Conservation (phyloP, 2,113 vertebrate species). For the Malurus melanocephalus region DNA sequence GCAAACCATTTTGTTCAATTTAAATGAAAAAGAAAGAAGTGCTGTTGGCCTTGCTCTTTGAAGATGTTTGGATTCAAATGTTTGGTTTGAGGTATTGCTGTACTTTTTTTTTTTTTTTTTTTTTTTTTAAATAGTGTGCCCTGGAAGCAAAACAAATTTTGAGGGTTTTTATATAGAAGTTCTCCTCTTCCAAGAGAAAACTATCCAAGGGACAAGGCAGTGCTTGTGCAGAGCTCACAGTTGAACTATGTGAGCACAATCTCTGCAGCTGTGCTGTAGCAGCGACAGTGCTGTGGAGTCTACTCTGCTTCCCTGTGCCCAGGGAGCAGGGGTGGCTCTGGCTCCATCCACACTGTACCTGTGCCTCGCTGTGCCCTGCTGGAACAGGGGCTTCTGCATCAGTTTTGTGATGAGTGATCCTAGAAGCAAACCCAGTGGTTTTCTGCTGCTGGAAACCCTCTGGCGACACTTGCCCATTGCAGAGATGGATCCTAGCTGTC, state of each 20-base stretch:
- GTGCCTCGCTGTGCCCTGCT: neutral
- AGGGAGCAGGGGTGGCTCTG: neutral
- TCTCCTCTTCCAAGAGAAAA: neutral
- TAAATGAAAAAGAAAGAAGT: constrained; percentile 8
- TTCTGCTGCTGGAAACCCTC: neutral
- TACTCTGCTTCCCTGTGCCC: neutral
- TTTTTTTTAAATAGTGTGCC: neutral
- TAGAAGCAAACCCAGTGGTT: neutral
- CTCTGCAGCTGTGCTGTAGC: neutral
- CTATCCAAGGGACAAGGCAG: neutral
- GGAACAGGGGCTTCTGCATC: neutral
- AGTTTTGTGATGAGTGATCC: neutral
- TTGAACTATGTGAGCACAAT: fast-evolving
- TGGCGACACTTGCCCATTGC: fast-evolving
- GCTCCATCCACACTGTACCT: fast-evolving
- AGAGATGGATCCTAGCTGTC: neutral
- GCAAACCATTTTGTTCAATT: constrained; percentile 22
- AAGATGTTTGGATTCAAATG: neutral
- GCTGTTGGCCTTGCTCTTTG: constrained; percentile 10
- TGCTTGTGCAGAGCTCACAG: neutral
- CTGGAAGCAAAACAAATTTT: neutral
- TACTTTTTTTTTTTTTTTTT: neutral
- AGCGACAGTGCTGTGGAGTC: neutral
- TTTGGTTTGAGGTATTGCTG: neutral
- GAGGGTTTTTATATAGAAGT: neutral